Evolutionary conservation across 1,140 invertebrate species (phyloP), one percentile per base, ranked within the genome.

Genomic region (Yoshiicerus persimilis): DNA sequence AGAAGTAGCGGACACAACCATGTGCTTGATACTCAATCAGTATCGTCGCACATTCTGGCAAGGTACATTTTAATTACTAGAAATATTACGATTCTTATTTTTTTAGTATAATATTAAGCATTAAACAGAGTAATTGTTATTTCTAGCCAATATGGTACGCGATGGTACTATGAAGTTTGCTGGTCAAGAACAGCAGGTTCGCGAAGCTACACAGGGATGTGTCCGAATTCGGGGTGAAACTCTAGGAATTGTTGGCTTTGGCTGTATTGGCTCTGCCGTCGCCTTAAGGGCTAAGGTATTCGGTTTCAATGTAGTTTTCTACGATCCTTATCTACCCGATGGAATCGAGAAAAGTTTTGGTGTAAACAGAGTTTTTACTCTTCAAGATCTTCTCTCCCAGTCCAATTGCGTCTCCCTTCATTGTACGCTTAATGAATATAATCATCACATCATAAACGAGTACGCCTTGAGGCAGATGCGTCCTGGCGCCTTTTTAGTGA

Each of bases 41-140:
- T 99, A 99, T 93, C 95, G 99, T 92, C 96, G 98, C 93, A 99
- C 99, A 88, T 99, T 97, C 93, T 99, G 98, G 98, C 94, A 99
- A 90, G 98, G 98, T 86, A 99, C n/a, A n/a, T n/a, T n/a, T n/a
- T n/a, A n/a, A n/a, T n/a, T n/a, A n/a, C n/a, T n/a, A n/a, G n/a
- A n/a, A n/a, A n/a, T n/a, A n/a, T n/a, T n/a, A n/a, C n/a, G n/a
- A n/a, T n/a, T n/a, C n/a, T n/a, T n/a, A n/a, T n/a, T n/a, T n/a
- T n/a, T n/a, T n/a, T n/a, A n/a, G n/a, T n/a, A n/a, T n/a, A n/a
- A n/a, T n/a, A n/a, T n/a, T n/a, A n/a, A n/a, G n/a, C n/a, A n/a
- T n/a, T n/a, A n/a, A n/a, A n/a, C n/a, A n/a, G n/a, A n/a, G n/a
- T n/a, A n/a, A n/a, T n/a, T n/a, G n/a, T n/a, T n/a, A n/a, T n/a